Evolutionary conservation across 2,888 invertebrate genomes (phyloP).

Genomic region (Sinhomidia bicolor): DNA sequence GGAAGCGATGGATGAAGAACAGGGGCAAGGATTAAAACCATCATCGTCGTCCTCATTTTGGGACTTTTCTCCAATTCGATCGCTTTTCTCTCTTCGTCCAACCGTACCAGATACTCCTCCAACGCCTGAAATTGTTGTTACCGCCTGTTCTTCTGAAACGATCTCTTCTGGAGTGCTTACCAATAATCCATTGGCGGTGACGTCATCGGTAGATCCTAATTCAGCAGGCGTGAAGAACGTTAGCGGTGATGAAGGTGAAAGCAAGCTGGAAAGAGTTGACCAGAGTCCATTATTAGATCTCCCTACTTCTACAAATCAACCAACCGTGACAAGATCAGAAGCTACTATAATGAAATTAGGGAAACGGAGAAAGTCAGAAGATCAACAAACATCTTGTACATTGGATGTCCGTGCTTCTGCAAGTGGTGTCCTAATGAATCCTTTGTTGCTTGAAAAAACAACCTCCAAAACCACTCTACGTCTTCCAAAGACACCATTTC

Average conservation of each 20-base stretch:
- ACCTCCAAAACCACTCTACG: constrained; percentile 58
- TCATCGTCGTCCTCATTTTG: constrained; percentile 38
- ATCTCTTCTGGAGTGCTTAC: constrained; percentile 37
- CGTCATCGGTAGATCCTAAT: background rate
- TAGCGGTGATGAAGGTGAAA: background rate
- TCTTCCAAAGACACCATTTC: constrained; percentile 64
- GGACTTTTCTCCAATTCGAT: constrained; percentile 57
- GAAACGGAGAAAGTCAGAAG: constrained; percentile 22
- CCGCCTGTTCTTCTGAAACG: constrained; percentile 62
- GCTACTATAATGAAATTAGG: background rate
- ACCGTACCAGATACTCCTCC: constrained; percentile 34
- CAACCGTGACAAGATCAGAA: background rate
- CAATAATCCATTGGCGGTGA: background rate
- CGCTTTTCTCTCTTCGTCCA: constrained; percentile 55
- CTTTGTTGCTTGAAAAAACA: constrained; percentile 44
- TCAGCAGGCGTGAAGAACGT: background rate
- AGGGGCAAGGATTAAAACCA: constrained; percentile 2
- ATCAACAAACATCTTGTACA: background rate
- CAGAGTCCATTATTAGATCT: constrained; percentile 31
- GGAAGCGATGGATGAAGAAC: constrained; percentile 66
- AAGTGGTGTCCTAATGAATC: constrained; percentile 58
- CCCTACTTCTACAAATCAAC: constrained; percentile 46
- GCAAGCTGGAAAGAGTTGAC: background rate
- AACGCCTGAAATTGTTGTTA: constrained; percentile 69
- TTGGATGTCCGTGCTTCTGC: background rate